Conservation (phyloP, 2,113 vertebrate species). For the Cyphomyrus discorhynchus region DNA sequence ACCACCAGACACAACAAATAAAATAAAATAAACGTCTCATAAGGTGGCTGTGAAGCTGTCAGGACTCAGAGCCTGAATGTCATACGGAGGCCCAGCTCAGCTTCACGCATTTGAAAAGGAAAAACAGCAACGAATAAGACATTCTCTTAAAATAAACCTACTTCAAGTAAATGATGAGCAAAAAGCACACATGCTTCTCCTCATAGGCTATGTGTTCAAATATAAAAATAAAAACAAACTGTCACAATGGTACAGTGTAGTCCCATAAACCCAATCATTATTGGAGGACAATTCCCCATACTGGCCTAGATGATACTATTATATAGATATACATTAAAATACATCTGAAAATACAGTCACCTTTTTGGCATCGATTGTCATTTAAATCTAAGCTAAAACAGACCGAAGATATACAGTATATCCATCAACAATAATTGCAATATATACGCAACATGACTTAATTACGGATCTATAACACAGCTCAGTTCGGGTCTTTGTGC, state of each 20-base stretch:
- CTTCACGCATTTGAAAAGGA: neutral
- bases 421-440: constrained; percentile 38
- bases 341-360: constrained; percentile 55
- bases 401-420: constrained; percentile 26
- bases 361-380: constrained; percentile 62
- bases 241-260: constrained; percentile 12
- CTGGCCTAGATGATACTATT: constrained; percentile 62
- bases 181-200: neutral
- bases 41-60: constrained; percentile 17
- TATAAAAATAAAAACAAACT: constrained; percentile 3
- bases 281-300: constrained; percentile 49
- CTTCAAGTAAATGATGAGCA: neutral
- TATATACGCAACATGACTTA: constrained; percentile 42
- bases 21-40: neutral
- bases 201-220: neutral
- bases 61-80: neutral
- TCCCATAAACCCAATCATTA: constrained; percentile 25
- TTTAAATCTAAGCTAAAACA: constrained; percentile 39
- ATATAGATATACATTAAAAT: constrained; percentile 56
- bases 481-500: constrained; percentile 24
- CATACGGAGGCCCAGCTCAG: neutral
- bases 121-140: neutral
- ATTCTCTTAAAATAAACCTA: constrained; percentile 2
- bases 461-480: constrained; percentile 11
- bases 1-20: constrained; percentile 16